Percentiles rank a stretch among this genome's conserved stretches.
Conservation (phyloP, 23 tunicate species). For the Trididemnum nubilum region DNA sequence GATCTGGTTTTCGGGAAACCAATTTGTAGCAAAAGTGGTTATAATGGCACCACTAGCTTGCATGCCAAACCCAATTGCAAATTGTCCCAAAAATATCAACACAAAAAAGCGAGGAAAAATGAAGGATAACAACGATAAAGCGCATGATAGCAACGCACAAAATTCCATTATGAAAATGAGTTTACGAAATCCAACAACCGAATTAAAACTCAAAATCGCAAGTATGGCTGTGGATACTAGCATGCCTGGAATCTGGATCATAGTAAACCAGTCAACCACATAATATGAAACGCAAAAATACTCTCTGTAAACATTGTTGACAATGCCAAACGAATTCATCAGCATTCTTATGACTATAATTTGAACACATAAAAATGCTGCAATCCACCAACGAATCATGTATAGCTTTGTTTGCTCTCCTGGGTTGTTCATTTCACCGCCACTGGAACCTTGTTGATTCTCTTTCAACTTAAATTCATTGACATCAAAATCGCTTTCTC, state of each 20-base stretch:
- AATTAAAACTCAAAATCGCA: background rate
- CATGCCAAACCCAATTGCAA: background rate
- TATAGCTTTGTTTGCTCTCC: too few relatives aligned
- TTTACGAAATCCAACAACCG: background rate
- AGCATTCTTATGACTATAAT: background rate
- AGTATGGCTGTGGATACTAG: background rate
- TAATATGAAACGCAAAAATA: background rate
- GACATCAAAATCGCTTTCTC: too few relatives aligned
- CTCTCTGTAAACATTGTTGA: background rate
- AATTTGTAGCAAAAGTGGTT: background rate
- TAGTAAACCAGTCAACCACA: background rate
- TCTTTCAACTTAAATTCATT: too few relatives aligned
- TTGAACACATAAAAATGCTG: background rate
- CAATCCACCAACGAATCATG: background rate
- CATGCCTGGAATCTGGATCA: background rate
- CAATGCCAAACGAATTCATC: background rate
- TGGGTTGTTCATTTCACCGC: too few relatives aligned
- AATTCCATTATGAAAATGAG: background rate
- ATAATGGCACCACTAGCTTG: background rate
- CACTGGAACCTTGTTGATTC: too few relatives aligned
- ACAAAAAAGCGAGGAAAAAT: background rate
- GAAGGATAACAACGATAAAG: background rate
- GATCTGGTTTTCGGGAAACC: background rate
- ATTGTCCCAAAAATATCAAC: background rate
- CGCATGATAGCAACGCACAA: background rate